Evolutionary conservation across 1,140 invertebrate species (phyloP).

Genomic region (Anthonomus grandis): DNA sequence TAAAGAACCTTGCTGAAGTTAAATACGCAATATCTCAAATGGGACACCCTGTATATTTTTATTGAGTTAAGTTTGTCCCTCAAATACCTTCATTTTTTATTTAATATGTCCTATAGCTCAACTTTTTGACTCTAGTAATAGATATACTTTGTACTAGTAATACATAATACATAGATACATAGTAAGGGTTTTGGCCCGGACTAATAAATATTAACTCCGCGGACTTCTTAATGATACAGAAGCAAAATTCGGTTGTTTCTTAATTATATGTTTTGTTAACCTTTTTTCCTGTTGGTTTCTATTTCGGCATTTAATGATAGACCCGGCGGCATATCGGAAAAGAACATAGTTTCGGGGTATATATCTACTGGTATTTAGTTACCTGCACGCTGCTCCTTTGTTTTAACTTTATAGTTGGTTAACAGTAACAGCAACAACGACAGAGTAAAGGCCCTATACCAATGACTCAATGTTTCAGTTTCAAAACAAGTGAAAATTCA

Average conservation of each 20-base stretch:
- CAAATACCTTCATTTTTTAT: no score
- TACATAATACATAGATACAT: no score
- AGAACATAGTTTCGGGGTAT: constrained; percentile 13
- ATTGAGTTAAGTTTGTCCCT: no score
- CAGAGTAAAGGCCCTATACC: background rate
- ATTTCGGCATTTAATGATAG: constrained; percentile 27
- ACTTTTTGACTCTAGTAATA: no score
- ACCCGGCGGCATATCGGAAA: constrained; percentile 16
- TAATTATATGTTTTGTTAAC: constrained; percentile 25
- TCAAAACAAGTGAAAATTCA: no score
- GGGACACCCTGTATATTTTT: no score
- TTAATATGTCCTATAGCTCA: no score
- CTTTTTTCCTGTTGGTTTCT: constrained; percentile 19
- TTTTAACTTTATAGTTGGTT: background rate
- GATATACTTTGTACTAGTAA: no score
- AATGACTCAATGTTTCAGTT: no score
- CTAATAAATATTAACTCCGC: constrained; percentile 23
- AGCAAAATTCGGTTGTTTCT: constrained; percentile 26
- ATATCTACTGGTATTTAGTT: constrained; percentile 20
- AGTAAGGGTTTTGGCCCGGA: constrained; percentile 5
- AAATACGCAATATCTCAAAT: no score
- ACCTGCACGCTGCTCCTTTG: constrained; percentile 1
- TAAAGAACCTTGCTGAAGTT: no score
- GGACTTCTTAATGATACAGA: constrained; percentile 27
- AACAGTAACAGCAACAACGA: background rate